Percentiles rank a stretch among this genome's conserved stretches.
phyloP scores from a whole-genome alignment of 2,113 vertebrate genomes.

The Nycticebus coucang region DNA sequence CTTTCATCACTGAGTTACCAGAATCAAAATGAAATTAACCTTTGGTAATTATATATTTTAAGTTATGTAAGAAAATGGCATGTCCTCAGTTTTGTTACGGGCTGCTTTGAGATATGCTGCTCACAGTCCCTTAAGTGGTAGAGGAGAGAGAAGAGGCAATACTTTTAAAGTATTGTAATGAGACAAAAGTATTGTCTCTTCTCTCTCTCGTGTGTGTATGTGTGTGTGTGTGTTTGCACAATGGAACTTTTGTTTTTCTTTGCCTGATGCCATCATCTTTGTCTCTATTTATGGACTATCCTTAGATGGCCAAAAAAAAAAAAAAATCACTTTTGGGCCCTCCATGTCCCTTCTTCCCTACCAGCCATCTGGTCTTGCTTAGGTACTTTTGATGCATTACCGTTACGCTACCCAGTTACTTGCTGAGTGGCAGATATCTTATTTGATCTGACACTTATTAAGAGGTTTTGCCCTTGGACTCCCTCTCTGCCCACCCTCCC shows the following conservation, averaged over 20 bases:
- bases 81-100: background rate
- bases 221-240: background rate
- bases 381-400: background rate
- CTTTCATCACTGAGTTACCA: background rate
- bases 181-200: background rate
- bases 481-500: background rate
- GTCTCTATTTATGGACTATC: background rate
- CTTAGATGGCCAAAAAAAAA: background rate
- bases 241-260: background rate
- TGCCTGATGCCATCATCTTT: background rate
- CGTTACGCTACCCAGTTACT: background rate
- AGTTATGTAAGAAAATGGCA: background rate
- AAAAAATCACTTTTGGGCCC: background rate
- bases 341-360: background rate
- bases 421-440: background rate
- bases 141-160: background rate
- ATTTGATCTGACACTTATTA: conserved; percentile 16
- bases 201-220: background rate
- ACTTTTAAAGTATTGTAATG: background rate
- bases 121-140: background rate
- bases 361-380: background rate
- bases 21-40: conserved; percentile 15
- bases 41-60: background rate
- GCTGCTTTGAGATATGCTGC: conserved; percentile 8
- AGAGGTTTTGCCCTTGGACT: background rate